These are phyloP conservation scores for Pollicipes pollicipes DNA, from an alignment of 1,140 invertebrate genomes.

Conservation along the genomic window DNA sequence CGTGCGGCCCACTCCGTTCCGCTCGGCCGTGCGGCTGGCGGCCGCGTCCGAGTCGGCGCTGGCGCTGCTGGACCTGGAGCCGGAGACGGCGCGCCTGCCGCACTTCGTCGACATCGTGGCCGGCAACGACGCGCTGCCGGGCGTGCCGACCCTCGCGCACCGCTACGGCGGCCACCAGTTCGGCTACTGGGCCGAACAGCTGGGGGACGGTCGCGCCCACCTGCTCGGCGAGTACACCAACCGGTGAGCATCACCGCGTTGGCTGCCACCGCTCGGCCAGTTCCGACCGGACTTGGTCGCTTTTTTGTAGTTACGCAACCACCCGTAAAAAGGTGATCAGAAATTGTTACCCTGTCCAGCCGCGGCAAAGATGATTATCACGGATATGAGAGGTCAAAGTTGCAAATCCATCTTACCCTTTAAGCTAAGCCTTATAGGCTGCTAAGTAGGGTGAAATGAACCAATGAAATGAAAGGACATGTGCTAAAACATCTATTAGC, in stretches of 20 bases:
- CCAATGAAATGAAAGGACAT: too few species aligned
- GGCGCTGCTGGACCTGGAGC: conserved; percentile 33
- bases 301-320: too few species aligned
- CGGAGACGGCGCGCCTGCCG: conserved; percentile 21
- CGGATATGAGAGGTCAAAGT: too few species aligned
- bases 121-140: conserved; percentile 32
- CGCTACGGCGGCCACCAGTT: conserved; percentile 52
- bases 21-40: conserved; percentile 31
- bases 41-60: conserved; percentile 34
- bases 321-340: too few species aligned
- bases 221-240: conserved; percentile 45
- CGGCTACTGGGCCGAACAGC: conserved; percentile 41
- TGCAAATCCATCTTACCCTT: too few species aligned
- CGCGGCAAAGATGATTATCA: too few species aligned
- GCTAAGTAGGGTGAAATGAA: too few species aligned
- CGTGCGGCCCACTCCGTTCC: conserved; percentile 35
- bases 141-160: conserved; percentile 35
- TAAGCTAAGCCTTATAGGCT: too few species aligned
- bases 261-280: too few species aligned
- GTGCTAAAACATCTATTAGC: too few species aligned
- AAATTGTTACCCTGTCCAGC: too few species aligned
- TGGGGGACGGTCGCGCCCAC: conserved; percentile 44
- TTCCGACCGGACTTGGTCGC: too few species aligned
- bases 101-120: conserved; percentile 40
- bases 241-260: conserved; percentile 27